A percentile compares a stretch with the other conserved stretches of the same genome.
phyloP scores from a whole-genome alignment of 2,113 vertebrate genomes.

The Odontophorus gujanensis region DNA sequence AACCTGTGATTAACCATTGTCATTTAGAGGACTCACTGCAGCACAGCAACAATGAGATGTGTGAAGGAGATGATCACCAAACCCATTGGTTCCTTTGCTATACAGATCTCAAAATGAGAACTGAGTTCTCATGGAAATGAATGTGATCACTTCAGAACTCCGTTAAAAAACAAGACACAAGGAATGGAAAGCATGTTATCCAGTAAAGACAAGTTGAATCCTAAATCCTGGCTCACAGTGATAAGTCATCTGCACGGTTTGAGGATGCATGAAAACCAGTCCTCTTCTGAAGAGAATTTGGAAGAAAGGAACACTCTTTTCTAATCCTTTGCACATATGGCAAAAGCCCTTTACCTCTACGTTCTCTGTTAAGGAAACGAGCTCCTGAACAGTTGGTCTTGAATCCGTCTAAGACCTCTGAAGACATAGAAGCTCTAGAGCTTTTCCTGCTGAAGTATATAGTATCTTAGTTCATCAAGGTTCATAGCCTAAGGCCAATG shows the following conservation, averaged over 20 bases:
- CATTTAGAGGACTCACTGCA: background rate
- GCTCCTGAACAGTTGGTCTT: background rate
- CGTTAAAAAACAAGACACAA: background rate
- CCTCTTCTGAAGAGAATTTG: background rate
- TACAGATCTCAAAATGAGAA: background rate
- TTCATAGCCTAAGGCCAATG: background rate
- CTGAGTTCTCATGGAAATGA: fast-evolving
- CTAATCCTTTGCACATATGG: background rate
- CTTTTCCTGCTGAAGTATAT: background rate
- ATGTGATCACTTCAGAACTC: background rate
- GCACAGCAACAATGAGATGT: background rate
- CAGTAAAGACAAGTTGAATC: background rate
- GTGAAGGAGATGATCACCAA: background rate
- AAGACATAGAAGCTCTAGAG: background rate
- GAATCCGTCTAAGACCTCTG: background rate
- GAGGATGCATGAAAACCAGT: background rate
- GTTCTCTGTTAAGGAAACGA: background rate
- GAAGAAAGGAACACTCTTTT: background rate
- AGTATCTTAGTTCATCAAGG: background rate
- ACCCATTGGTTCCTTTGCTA: background rate
- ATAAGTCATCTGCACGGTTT: background rate
- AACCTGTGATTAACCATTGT: background rate
- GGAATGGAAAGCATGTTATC: background rate
- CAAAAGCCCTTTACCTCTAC: background rate
- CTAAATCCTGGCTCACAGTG: background rate